phyloP scores from a whole-genome alignment of 2,797 vertebrate genomes.

The Streptopelia turtur region DNA sequence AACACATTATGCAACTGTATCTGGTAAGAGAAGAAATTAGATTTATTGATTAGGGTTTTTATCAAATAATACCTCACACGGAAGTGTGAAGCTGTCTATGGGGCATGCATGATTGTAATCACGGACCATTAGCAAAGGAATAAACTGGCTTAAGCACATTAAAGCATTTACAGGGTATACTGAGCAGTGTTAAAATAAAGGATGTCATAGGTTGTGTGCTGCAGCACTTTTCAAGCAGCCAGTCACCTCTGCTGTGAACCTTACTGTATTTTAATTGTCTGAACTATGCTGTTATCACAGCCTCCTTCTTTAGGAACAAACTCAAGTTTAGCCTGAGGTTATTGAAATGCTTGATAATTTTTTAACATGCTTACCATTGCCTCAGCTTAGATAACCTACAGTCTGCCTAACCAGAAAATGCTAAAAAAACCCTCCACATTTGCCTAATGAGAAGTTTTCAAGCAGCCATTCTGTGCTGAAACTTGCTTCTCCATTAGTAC shows the following conservation, averaged over 20 bases:
- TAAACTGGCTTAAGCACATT: conserved; percentile 51
- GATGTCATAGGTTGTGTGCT: conserved; percentile 48
- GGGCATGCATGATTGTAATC: conserved; percentile 32
- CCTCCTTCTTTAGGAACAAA: background rate
- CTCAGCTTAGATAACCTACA: conserved; percentile 29
- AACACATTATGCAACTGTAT: conserved; percentile 50
- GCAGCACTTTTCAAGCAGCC: conserved; percentile 45
- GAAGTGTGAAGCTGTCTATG: conserved; percentile 40
- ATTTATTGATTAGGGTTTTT: conserved; percentile 51
- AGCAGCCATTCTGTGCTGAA: background rate
- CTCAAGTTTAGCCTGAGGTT: conserved; percentile 28
- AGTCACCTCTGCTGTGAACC: conserved; percentile 7
- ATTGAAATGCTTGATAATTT: conserved; percentile 36
- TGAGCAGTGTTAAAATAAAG: conserved; percentile 48
- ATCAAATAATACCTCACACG: conserved; percentile 44
- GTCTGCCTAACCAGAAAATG: background rate
- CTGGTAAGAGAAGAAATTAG: conserved; percentile 45
- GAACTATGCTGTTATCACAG: background rate
- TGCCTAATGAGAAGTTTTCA: conserved; percentile 50
- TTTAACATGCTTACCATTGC: conserved; percentile 19
- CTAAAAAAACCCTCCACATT: background rate
- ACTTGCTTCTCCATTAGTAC: background rate
- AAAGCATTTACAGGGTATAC: conserved; percentile 60
- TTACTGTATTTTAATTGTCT: conserved; percentile 28
- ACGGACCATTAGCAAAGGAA: conserved; percentile 17